A percentile compares a stretch with the other conserved stretches of the same genome.
phyloP scores from a whole-genome alignment of 2,797 vertebrate species.

The Nasua narica region DNA sequence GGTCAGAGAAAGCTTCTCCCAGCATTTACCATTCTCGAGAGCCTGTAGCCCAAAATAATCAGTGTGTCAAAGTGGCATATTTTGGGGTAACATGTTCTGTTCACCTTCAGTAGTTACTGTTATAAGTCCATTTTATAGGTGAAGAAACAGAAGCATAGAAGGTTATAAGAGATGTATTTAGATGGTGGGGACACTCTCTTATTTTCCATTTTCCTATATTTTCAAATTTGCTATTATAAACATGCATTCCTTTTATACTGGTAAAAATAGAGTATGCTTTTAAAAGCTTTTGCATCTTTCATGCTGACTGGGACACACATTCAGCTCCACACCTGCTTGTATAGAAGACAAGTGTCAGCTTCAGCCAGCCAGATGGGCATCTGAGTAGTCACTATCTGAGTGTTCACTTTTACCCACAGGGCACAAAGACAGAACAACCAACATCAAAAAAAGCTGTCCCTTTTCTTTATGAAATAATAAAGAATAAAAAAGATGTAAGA shows the following conservation, averaged over 20 bases:
- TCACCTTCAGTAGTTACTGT: not conserved
- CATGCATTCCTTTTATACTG: not conserved
- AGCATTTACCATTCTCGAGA: not conserved
- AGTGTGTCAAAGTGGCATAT: not conserved
- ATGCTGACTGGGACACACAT: not conserved
- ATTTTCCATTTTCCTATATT: not conserved
- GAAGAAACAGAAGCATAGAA: not conserved
- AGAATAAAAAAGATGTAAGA: slow-evolving; percentile 24
- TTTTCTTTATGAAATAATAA: slow-evolving; percentile 47
- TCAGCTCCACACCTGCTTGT: not conserved
- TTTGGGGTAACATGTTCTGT: not conserved
- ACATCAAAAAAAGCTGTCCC: not conserved
- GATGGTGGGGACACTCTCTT: not conserved
- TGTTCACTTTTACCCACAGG: slow-evolving; percentile 27
- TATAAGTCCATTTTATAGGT: not conserved
- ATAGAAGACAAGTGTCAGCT: not conserved
- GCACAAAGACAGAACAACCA: slow-evolving; percentile 18
- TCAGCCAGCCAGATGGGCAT: not conserved
- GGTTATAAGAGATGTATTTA: not conserved
- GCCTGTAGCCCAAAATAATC: not conserved
- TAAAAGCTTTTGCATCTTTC: not conserved
- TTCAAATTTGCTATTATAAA: not conserved
- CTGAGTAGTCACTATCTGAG: not conserved
- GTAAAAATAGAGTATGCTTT: slow-evolving; percentile 20
- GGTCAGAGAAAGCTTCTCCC: not conserved